phyloP scores from a whole-genome alignment of 2,797 vertebrate species.

The Valencia hispanica region DNA sequence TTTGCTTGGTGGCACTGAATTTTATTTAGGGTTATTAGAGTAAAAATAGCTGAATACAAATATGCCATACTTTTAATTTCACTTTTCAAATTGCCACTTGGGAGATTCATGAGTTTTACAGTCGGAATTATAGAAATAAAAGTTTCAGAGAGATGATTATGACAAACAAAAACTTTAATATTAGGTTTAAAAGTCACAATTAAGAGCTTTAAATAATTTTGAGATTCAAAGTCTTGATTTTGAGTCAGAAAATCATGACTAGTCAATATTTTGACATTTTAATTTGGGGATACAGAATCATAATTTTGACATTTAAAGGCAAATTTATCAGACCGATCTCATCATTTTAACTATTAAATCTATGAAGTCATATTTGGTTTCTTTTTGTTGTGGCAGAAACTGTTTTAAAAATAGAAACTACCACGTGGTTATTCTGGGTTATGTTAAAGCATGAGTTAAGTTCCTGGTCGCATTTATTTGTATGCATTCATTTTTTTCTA shows the following conservation, averaged over 20 bases:
- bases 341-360: neutral
- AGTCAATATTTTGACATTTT: no score
- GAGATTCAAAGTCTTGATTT: neutral
- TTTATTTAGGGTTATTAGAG: neutral
- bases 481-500: neutral
- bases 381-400: neutral
- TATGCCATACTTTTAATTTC: no score
- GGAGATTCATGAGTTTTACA: no score
- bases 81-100: no score
- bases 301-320: neutral
- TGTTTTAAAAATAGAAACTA: neutral
- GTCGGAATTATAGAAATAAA: no score
- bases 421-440: neutral
- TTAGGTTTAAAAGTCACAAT: neutral
- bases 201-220: neutral
- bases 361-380: neutral
- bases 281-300: neutral
- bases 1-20: no score
- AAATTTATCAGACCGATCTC: no score
- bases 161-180: neutral
- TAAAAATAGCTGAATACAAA: no score
- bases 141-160: no score
- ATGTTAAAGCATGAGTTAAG: neutral
- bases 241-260: neutral
- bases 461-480: neutral